phyloP scores from a whole-genome alignment of 2,888 invertebrate species.

The Polydrusus pterygomalis region DNA sequence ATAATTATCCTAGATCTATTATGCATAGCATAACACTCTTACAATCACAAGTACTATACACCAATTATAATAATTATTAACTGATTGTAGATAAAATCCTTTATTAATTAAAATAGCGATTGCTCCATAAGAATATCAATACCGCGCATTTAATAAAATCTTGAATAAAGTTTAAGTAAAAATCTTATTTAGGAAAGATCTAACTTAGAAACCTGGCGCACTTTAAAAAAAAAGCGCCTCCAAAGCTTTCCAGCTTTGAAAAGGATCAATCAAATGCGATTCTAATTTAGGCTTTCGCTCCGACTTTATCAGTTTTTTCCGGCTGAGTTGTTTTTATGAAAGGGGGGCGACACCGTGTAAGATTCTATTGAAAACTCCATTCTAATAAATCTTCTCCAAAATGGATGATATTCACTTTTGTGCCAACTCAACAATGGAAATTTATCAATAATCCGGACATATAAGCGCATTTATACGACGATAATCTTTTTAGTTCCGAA shows the following conservation, averaged over 20 bases:
- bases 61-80: no score
- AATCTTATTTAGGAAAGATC: conserved; percentile 25
- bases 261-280: conserved; percentile 61
- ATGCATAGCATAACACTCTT: no score
- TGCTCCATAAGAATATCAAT: not conserved
- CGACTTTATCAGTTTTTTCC: conserved; percentile 65
- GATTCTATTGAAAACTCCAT: conserved; percentile 53
- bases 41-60: no score
- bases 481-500: conserved; percentile 42
- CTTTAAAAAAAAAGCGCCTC: conserved; percentile 26
- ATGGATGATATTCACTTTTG: conserved; percentile 60
- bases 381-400: conserved; percentile 60
- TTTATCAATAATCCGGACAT: conserved; percentile 58
- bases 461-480: conserved; percentile 35
- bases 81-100: not conserved
- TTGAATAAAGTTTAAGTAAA: conserved; percentile 15
- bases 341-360: conserved; percentile 58
- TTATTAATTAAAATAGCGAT: not conserved
- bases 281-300: conserved; percentile 58
- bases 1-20: no score
- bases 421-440: conserved; percentile 56
- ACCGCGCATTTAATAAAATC: not conserved
- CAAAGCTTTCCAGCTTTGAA: conserved; percentile 40
- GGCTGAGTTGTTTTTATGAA: conserved; percentile 60
- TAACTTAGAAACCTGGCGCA: conserved; percentile 15